These are phyloP conservation scores for Cosmia pyralina DNA, from an alignment of 2,888 invertebrate species.

Conservation along the genomic window DNA sequence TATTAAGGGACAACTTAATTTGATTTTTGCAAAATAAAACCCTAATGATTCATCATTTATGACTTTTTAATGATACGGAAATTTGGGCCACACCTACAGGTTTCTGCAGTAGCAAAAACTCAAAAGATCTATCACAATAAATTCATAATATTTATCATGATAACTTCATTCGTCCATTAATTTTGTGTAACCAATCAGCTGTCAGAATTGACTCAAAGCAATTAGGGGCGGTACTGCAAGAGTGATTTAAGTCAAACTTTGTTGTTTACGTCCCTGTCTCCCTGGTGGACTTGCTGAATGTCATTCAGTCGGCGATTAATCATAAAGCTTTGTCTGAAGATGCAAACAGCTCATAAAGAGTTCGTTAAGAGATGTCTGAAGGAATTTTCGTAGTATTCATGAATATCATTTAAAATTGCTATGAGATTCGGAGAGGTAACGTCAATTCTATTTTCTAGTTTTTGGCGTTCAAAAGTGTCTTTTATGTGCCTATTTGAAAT, in stretches of 20 bases:
- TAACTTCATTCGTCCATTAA: constrained; percentile 50
- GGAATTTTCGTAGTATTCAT: constrained; percentile 42
- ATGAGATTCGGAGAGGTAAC: neutral
- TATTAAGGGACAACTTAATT: neutral
- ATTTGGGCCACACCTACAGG: neutral
- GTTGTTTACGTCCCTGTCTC: constrained; percentile 76
- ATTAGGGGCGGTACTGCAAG: constrained; percentile 77
- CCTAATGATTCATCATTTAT: no score
- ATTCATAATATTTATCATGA: constrained; percentile 30
- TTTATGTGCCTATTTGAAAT: no score
- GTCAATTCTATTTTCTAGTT: neutral
- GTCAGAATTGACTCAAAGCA: constrained; percentile 80
- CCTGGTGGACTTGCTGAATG: constrained; percentile 71
- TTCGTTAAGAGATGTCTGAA: constrained; percentile 67
- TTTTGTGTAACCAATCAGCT: constrained; percentile 74
- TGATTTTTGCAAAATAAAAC: no score
- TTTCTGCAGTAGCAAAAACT: neutral
- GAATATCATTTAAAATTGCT: constrained; percentile 19
- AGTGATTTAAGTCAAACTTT: constrained; percentile 81
- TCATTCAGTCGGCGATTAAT: constrained; percentile 80
- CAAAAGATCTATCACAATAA: neutral
- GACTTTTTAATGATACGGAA: neutral
- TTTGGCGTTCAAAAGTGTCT: neutral
- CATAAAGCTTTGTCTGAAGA: constrained; percentile 75
- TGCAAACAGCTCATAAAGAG: constrained; percentile 78